A percentile compares a stretch with the other conserved stretches of the same genome.
Conservation (phyloP, 2,888 invertebrate species). For the Erebia ligea region DNA sequence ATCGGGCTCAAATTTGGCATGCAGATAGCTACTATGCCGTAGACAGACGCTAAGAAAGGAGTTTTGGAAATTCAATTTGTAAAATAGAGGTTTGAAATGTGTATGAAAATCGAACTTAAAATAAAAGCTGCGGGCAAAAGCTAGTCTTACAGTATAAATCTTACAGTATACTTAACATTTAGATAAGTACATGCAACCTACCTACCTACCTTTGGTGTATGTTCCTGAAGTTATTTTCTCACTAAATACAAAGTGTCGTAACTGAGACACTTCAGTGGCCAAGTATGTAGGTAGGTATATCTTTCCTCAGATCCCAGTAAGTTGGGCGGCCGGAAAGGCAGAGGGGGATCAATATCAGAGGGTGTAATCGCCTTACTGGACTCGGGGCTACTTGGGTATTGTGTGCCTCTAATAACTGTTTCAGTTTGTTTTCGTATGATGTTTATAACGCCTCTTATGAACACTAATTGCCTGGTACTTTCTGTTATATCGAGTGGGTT, state of each 20-base stretch:
- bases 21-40: too few relatives aligned
- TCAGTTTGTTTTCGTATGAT: neutral
- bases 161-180: too few relatives aligned
- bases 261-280: neutral
- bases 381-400: conserved; percentile 20
- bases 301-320: conserved; percentile 8
- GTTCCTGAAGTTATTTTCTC: neutral
- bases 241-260: neutral
- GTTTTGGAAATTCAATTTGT: too few relatives aligned
- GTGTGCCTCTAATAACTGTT: conserved; percentile 4
- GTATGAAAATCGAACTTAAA: too few relatives aligned
- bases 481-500: neutral
- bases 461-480: conserved; percentile 3
- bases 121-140: too few relatives aligned
- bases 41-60: too few relatives aligned
- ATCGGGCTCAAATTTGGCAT: too few relatives aligned
- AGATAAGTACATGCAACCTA: too few relatives aligned
- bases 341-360: conserved; percentile 27
- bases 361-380: conserved; percentile 29
- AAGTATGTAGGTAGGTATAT: too few relatives aligned
- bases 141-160: too few relatives aligned
- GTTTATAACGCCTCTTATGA: neutral
- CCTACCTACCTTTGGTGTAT: too few relatives aligned
- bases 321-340: conserved; percentile 9
- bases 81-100: too few relatives aligned